Conservation (phyloP, 2,888 invertebrate species). For the Drosophila subsilvestris region DNA sequence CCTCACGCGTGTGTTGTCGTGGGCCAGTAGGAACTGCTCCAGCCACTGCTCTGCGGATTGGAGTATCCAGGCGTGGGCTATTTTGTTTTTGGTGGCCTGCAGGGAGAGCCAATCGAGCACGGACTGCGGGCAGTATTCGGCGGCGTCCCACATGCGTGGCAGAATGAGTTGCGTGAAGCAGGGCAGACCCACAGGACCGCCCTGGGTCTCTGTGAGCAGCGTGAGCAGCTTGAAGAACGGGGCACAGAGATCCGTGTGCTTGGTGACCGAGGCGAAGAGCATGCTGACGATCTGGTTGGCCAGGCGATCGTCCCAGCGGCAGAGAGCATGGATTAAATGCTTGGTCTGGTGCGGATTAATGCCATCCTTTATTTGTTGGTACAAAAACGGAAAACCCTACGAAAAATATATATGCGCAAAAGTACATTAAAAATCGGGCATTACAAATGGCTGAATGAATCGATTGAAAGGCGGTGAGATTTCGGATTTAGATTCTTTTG, state of each 20-base stretch:
- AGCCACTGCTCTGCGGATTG: conserved; percentile 96
- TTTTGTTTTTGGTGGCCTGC: conserved; percentile 93
- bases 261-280: conserved; percentile 95
- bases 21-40: conserved; percentile 93
- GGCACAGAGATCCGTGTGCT: conserved; percentile 94
- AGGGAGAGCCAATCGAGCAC: conserved; percentile 96
- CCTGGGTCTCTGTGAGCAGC: conserved; percentile 92
- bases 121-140: conserved; percentile 95
- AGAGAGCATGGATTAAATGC: conserved; percentile 95
- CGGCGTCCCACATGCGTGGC: conserved; percentile 94
- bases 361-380: conserved; percentile 97
- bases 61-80: conserved; percentile 96
- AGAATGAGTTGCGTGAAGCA: conserved; percentile 96
- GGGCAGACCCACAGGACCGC: conserved; percentile 90
- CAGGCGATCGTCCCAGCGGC: conserved; percentile 94
- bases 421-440: background rate
- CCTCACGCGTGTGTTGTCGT: conserved; percentile 93
- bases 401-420: conserved; percentile 52
- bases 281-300: conserved; percentile 95
- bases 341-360: conserved; percentile 96
- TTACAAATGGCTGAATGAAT: conserved; percentile 10
- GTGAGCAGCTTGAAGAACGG: conserved; percentile 97
- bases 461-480: conserved; percentile 32
- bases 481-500: conserved; percentile 36
- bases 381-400: conserved; percentile 95